Evolutionary conservation across 2,113 vertebrate species (phyloP).

Genomic region (Heliornis fulica): DNA sequence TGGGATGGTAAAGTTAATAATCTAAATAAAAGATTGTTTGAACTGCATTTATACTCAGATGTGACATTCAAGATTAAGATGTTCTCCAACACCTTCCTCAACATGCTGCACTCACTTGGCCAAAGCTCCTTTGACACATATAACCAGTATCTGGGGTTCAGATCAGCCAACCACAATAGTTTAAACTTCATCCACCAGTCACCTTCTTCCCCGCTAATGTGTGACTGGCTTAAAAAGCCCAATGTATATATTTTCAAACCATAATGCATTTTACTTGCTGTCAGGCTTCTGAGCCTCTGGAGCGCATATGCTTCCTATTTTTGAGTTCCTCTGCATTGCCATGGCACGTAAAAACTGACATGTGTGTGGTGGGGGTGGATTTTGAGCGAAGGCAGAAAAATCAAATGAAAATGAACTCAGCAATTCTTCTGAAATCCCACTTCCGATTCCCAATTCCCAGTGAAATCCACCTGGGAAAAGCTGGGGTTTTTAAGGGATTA

Average conservation of each 20-base stretch:
- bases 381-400: neutral
- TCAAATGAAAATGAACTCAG: neutral
- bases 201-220: neutral
- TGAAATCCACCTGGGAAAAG: neutral
- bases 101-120: neutral
- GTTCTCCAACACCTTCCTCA: neutral
- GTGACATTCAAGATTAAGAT: neutral
- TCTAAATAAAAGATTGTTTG: neutral
- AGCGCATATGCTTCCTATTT: slow-evolving; percentile 43
- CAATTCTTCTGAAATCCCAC: neutral
- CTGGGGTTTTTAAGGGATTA: neutral
- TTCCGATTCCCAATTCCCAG: too few species aligned
- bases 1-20: neutral
- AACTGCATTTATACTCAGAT: neutral
- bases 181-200: neutral
- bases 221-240: neutral
- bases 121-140: neutral
- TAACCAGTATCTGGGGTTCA: neutral
- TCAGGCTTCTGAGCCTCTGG: slow-evolving; percentile 7
- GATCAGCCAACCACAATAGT: neutral
- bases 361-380: neutral
- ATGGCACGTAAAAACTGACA: neutral
- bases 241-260: neutral
- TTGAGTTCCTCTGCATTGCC: neutral
- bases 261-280: slow-evolving; percentile 23